Conservation (phyloP, 2,797 vertebrate genomes). For the Xenentodon cancila region DNA sequence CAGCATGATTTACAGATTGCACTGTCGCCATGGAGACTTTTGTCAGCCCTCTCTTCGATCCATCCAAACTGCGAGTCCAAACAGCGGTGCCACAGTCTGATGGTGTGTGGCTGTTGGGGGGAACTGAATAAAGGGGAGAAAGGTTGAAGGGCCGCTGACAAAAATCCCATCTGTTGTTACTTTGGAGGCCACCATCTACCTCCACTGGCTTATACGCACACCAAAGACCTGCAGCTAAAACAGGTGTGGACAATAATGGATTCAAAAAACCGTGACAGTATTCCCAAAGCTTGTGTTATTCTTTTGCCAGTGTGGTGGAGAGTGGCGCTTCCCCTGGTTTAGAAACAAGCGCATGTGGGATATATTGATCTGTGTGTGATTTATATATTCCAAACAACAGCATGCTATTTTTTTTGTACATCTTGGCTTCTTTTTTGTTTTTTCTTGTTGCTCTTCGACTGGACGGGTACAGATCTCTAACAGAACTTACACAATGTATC, state of each 20-base stretch:
- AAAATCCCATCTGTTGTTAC: constrained; percentile 70
- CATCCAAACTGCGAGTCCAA: constrained; percentile 75
- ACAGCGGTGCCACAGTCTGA: constrained; percentile 57
- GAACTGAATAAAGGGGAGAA: background rate
- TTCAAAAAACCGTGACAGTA: constrained; percentile 39
- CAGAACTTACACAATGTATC: constrained; percentile 52
- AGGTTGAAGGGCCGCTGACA: constrained; percentile 72
- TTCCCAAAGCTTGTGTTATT: constrained; percentile 16
- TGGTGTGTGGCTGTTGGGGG: constrained; percentile 18
- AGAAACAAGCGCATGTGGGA: constrained; percentile 72
- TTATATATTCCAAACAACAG: constrained; percentile 68
- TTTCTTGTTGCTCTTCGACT: constrained; percentile 10
- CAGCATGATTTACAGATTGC: constrained; percentile 84
- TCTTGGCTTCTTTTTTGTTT: constrained; percentile 29
- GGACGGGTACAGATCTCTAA: constrained; percentile 38
- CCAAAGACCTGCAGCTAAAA: constrained; percentile 35
- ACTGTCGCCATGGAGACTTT: constrained; percentile 85
- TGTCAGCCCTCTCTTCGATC: constrained; percentile 80
- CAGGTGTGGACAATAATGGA: constrained; percentile 29
- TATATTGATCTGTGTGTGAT: constrained; percentile 57
- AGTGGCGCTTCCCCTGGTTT: constrained; percentile 61
- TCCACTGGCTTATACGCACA: constrained; percentile 42
- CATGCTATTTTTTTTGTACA: constrained; percentile 49
- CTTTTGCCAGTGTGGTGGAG: constrained; percentile 36
- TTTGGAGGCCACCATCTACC: constrained; percentile 45